These are phyloP conservation scores for Myotis pilosus DNA, from an alignment of 2,797 vertebrate genomes.

Conservation along the genomic window DNA sequence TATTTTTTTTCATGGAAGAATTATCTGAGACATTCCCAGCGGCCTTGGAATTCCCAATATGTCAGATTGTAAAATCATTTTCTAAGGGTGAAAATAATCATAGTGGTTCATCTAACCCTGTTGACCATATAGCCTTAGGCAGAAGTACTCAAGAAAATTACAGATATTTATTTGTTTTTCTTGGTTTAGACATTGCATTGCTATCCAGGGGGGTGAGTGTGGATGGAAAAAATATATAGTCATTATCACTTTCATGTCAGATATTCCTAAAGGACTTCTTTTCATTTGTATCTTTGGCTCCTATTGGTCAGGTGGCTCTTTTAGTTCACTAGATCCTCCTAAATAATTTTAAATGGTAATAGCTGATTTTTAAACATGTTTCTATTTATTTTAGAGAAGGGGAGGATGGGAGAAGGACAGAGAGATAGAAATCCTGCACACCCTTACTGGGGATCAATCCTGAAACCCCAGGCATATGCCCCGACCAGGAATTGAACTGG, in stretches of 20 bases:
- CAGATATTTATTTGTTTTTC: neutral
- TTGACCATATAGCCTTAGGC: neutral
- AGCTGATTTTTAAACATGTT: too few relatives aligned
- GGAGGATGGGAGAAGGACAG: too few relatives aligned
- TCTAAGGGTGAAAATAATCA: conserved; percentile 23
- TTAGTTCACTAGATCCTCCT: neutral
- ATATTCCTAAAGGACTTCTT: neutral
- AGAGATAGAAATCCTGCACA: too few relatives aligned
- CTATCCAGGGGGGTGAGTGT: neutral
- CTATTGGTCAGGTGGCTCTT: neutral
- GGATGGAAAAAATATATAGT: neutral
- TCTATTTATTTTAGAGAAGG: too few relatives aligned
- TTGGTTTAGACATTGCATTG: neutral
- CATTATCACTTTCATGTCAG: neutral
- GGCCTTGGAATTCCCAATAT: neutral
- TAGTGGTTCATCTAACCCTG: neutral
- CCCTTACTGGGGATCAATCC: too few relatives aligned
- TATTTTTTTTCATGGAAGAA: neutral
- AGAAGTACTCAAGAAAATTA: neutral
- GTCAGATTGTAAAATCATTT: neutral
- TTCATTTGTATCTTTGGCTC: neutral
- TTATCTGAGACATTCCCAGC: neutral
- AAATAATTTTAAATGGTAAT: neutral
- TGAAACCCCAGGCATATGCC: too few relatives aligned
- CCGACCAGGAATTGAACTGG: too few relatives aligned